A percentile compares a stretch with the other conserved stretches of the same genome.
These are phyloP conservation scores for Bellardia bayeri DNA, from an alignment of 2,888 invertebrate genomes.

Conservation along the genomic window DNA sequence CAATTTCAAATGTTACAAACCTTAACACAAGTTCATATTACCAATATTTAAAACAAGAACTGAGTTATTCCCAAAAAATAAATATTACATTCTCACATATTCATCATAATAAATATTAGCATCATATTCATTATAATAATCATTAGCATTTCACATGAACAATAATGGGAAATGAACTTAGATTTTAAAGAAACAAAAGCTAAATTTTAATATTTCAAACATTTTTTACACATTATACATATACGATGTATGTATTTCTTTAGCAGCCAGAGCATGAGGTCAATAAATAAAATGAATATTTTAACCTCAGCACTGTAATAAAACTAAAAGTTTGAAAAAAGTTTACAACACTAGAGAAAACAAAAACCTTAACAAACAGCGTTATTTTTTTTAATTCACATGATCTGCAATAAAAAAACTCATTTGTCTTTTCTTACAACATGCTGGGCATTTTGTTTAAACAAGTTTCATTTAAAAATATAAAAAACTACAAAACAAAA, in stretches of 20 bases:
- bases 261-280: conserved; percentile 16
- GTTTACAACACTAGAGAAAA: not conserved
- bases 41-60: too few species aligned
- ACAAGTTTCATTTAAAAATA: conserved; percentile 25
- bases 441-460: conserved; percentile 49
- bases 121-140: conserved; percentile 5
- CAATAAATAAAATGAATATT: conserved; percentile 51
- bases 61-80: not conserved
- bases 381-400: conserved; percentile 37
- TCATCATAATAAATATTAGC: conserved; percentile 5
- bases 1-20: too few species aligned
- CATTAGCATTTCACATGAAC: conserved; percentile 7
- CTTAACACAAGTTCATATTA: too few species aligned
- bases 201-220: conserved; percentile 9
- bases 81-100: conserved; percentile 6
- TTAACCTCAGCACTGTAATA: conserved; percentile 35
- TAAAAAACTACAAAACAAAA: not conserved
- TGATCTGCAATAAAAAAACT: conserved; percentile 44
- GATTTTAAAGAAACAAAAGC: conserved; percentile 29
- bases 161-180: conserved; percentile 21
- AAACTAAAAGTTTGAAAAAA: conserved; percentile 1
- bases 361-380: not conserved
- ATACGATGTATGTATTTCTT: not conserved
- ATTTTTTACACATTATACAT: not conserved
- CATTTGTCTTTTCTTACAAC: conserved; percentile 49